phyloP scores from a whole-genome alignment of 2,797 vertebrate species.

The Falco concolor region DNA sequence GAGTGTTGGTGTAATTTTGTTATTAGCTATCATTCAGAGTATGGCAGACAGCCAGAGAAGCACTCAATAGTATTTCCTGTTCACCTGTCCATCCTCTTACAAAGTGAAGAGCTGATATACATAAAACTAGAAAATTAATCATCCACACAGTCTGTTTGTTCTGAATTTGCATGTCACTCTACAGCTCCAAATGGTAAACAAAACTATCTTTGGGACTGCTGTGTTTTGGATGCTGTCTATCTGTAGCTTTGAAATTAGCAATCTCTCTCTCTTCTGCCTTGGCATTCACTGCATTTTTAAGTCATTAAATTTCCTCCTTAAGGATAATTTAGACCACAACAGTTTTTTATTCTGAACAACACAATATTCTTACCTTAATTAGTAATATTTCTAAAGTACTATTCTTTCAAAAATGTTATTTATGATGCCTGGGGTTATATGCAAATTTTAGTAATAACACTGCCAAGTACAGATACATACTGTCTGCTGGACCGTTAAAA shows the following conservation, averaged over 20 bases:
- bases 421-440: not conserved
- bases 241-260: not conserved
- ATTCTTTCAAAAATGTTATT: not conserved
- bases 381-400: not conserved
- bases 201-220: not conserved
- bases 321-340: not conserved
- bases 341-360: not conserved
- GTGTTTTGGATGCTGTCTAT: not conserved
- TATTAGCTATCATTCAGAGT: not conserved
- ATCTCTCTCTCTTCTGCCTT: not conserved
- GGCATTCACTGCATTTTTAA: not conserved
- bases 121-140: not conserved
- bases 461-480: not conserved
- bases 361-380: not conserved
- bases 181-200: not conserved
- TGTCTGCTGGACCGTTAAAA: not conserved
- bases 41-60: constrained; percentile 16
- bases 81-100: not conserved
- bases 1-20: not conserved
- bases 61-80: constrained; percentile 30
- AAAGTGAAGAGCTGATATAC: not conserved
- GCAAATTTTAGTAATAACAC: not conserved
- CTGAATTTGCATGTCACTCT: not conserved
- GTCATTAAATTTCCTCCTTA: not conserved
- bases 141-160: not conserved